A percentile compares a stretch with the other conserved stretches of the same genome.
Evolutionary conservation across 2,113 vertebrate species (phyloP).

Genomic region (Himantopus leucocephalus): DNA sequence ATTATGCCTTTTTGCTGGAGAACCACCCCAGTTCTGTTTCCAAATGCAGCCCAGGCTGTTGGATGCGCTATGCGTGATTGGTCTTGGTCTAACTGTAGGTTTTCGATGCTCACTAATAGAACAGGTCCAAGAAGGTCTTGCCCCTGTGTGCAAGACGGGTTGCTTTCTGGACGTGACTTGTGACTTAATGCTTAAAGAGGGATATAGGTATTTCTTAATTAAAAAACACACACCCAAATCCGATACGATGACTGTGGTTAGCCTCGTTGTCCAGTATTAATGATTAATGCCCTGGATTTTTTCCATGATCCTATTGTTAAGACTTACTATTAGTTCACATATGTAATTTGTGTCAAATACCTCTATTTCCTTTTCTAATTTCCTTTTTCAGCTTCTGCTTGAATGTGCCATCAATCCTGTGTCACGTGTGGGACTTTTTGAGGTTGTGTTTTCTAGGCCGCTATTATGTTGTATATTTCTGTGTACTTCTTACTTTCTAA

Average conservation of each 20-base stretch:
- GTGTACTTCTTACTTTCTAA: background rate
- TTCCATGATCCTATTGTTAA: background rate
- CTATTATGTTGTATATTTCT: background rate
- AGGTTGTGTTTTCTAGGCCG: background rate
- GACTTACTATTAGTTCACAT: background rate
- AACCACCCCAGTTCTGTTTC: background rate
- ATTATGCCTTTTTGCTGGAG: background rate
- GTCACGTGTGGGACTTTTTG: accelerated
- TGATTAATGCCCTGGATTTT: background rate
- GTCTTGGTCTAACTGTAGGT: background rate
- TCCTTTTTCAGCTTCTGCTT: background rate
- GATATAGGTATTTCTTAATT: background rate
- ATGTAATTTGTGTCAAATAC: background rate
- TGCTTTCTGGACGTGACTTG: background rate
- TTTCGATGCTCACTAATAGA: background rate
- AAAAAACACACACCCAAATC: background rate
- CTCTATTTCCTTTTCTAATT: background rate
- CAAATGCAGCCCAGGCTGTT: background rate
- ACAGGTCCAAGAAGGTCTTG: background rate
- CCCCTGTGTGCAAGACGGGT: background rate
- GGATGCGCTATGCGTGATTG: background rate
- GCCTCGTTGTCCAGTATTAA: background rate
- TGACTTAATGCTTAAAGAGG: background rate
- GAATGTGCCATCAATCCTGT: background rate
- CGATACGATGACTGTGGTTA: background rate